These are phyloP conservation scores for Allygus modestus DNA, from an alignment of 2,888 invertebrate genomes.

Conservation along the genomic window DNA sequence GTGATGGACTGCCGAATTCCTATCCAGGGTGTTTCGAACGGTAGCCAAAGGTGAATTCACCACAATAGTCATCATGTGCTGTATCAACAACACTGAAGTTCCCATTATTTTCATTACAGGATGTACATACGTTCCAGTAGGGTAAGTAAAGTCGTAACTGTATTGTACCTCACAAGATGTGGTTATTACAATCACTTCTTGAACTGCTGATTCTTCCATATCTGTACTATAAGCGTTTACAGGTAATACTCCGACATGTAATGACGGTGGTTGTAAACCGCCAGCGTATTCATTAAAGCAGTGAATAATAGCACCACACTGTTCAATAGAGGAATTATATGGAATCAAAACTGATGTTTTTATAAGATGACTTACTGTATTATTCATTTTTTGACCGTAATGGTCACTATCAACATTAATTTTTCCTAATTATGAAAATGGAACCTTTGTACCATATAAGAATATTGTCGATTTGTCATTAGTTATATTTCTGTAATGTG, in stretches of 20 bases:
- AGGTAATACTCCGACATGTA: conserved; percentile 32
- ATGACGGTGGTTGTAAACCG: conserved; percentile 17
- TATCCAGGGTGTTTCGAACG: background rate
- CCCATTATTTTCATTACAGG: conserved; percentile 28
- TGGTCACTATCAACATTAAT: background rate
- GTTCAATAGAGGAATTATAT: conserved; percentile 14
- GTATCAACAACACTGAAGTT: background rate
- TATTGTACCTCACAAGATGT: conserved; percentile 7
- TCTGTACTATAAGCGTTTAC: conserved; percentile 30
- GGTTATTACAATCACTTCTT: background rate
- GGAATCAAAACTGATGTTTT: background rate
- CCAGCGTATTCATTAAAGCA: conserved; percentile 38
- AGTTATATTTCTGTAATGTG: background rate
- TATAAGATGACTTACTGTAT: background rate
- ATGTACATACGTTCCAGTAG: conserved; percentile 2
- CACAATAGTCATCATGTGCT: background rate
- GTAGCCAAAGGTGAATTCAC: background rate
- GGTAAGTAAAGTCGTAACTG: conserved; percentile 8
- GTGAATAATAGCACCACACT: conserved; percentile 8
- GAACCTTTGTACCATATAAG: conserved; percentile 19
- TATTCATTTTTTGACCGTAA: background rate
- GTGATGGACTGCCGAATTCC: background rate
- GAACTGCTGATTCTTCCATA: conserved; percentile 1
- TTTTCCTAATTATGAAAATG: background rate
- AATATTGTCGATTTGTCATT: background rate